A percentile compares a stretch with the other conserved stretches of the same genome.
phyloP scores from a whole-genome alignment of 2,797 vertebrate genomes.

The Artibeus lituratus region DNA sequence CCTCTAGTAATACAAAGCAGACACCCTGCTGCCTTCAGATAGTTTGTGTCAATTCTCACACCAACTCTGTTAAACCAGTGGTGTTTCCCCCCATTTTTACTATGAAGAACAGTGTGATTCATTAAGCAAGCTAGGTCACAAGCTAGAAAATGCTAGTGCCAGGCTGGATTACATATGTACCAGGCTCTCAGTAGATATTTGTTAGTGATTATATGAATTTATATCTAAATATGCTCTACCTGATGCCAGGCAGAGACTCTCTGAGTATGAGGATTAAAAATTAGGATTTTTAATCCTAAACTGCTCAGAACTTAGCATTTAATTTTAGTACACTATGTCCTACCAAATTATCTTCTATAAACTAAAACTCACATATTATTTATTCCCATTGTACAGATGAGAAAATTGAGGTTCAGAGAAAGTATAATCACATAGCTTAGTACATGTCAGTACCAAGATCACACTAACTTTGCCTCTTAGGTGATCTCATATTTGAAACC shows the following conservation, averaged over 20 bases:
- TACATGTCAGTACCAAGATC: background rate
- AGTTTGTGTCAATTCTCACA: background rate
- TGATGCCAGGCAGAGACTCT: background rate
- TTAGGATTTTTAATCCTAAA: background rate
- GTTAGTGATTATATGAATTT: background rate
- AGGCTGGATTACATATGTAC: background rate
- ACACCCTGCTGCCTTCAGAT: background rate
- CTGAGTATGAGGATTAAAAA: background rate
- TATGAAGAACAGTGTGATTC: background rate
- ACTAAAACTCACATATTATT: background rate
- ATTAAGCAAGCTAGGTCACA: background rate
- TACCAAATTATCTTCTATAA: background rate
- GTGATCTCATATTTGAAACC: background rate
- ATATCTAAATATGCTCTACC: background rate
- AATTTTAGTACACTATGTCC: background rate
- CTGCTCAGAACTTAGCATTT: background rate
- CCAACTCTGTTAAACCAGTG: background rate
- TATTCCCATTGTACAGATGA: background rate
- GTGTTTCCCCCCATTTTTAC: background rate
- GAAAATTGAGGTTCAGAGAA: slow-evolving; percentile 23
- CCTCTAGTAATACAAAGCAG: background rate
- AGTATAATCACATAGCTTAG: background rate
- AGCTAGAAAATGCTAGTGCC: background rate
- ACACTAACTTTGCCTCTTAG: background rate
- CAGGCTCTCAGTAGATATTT: background rate